These are phyloP conservation scores for Ptychoptera albimana DNA, from an alignment of 2,888 invertebrate genomes.

Conservation along the genomic window DNA sequence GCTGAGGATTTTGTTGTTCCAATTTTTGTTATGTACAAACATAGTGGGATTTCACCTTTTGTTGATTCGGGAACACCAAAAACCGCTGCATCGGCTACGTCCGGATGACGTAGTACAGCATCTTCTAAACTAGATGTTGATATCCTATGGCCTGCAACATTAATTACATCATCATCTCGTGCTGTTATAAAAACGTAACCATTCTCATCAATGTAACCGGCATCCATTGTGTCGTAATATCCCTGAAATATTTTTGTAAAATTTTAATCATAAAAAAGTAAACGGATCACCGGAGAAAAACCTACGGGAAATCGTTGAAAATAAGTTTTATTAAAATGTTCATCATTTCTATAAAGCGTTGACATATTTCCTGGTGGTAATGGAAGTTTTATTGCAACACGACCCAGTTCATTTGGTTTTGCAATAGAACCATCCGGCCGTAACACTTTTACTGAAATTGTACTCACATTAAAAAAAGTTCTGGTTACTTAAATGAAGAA, in stretches of 20 bases:
- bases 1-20: slow-evolving; percentile 14
- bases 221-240: slow-evolving; percentile 81
- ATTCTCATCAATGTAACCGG: slow-evolving; percentile 68
- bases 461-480: slow-evolving; percentile 1
- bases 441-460: slow-evolving; percentile 43
- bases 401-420: slow-evolving; percentile 55
- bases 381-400: slow-evolving; percentile 70
- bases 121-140: slow-evolving; percentile 84
- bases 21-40: slow-evolving; percentile 62
- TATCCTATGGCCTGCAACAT: slow-evolving; percentile 84
- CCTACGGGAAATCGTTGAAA: slow-evolving; percentile 70
- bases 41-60: slow-evolving; percentile 82
- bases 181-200: slow-evolving; percentile 82
- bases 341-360: slow-evolving; percentile 66
- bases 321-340: slow-evolving; percentile 64
- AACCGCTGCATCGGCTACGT: slow-evolving; percentile 75
- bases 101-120: slow-evolving; percentile 71
- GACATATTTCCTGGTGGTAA: slow-evolving; percentile 79
- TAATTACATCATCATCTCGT: slow-evolving; percentile 83
- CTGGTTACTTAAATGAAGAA: not conserved
- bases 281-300: slow-evolving; percentile 9
- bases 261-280: not conserved
- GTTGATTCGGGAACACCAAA: slow-evolving; percentile 79
- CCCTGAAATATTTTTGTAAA: slow-evolving; percentile 16
- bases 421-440: slow-evolving; percentile 54